phyloP scores from a whole-genome alignment of 2,888 invertebrate species.

The Augochlorella aurata region DNA sequence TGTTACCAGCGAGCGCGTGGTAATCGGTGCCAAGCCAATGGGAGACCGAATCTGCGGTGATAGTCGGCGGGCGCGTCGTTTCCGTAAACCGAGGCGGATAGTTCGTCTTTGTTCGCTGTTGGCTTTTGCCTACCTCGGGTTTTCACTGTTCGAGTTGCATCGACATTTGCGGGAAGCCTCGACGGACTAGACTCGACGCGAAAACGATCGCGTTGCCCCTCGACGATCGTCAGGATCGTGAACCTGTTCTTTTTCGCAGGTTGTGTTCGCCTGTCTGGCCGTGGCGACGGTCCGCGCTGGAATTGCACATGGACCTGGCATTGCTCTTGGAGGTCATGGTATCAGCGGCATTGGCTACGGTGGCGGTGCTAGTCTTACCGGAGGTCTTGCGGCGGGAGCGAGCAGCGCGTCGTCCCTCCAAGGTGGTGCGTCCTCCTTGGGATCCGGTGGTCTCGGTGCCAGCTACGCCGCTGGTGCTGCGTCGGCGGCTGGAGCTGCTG shows the following conservation, averaged over 20 bases:
- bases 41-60: constrained; percentile 48
- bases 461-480: constrained; percentile 81
- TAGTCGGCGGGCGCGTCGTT: constrained; percentile 38
- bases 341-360: constrained; percentile 61
- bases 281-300: constrained; percentile 81
- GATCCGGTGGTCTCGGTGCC: constrained; percentile 80
- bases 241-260: constrained; percentile 65
- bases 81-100: constrained; percentile 57
- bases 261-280: constrained; percentile 81
- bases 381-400: constrained; percentile 80
- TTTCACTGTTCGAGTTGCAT: constrained; percentile 20
- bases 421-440: constrained; percentile 80
- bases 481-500: constrained; percentile 80
- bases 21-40: constrained; percentile 61
- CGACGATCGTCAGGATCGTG: no score
- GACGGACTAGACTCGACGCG: neutral
- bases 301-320: constrained; percentile 76
- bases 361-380: constrained; percentile 78
- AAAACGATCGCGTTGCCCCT: neutral
- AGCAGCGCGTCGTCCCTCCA: constrained; percentile 80
- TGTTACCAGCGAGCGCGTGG: constrained; percentile 48
- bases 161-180: no score
- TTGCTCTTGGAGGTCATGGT: constrained; percentile 47
- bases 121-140: neutral
- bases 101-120: constrained; percentile 11